Conservation (phyloP, 2,797 vertebrate genomes). For the Sarcoramphus papa region DNA sequence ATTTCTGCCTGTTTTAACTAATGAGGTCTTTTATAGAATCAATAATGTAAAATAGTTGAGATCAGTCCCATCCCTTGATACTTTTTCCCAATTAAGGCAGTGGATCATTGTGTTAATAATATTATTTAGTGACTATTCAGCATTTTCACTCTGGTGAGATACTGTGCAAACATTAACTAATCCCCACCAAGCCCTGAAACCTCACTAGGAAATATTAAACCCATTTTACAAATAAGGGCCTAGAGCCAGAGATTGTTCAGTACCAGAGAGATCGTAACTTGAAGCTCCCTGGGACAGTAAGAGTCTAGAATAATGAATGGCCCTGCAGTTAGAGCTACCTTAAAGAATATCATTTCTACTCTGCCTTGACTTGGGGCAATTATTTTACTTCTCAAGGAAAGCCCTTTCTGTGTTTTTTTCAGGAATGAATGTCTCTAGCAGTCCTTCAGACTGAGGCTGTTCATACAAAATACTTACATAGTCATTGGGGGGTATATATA, state of each 20-base stretch:
- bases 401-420: neutral
- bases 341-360: neutral
- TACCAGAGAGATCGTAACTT: neutral
- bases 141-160: neutral
- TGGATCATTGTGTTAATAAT: constrained; percentile 20
- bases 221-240: constrained; percentile 16
- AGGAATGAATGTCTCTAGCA: neutral
- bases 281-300: neutral
- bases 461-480: neutral
- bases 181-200: neutral
- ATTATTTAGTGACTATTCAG: constrained; percentile 35
- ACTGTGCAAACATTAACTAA: constrained; percentile 41
- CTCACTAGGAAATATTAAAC: neutral
- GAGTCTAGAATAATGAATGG: neutral
- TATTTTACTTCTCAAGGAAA: neutral
- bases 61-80: constrained; percentile 3
- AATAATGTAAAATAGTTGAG: neutral
- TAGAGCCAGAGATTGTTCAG: neutral
- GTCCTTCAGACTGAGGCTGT: neutral
- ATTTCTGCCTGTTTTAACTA: neutral
- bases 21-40: constrained; percentile 16
- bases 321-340: neutral
- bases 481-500: neutral
- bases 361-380: neutral
- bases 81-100: constrained; percentile 12